A percentile compares a stretch with the other conserved stretches of the same genome.
Conservation (phyloP, 2,113 vertebrate species). For the Phoenicopterus ruber region DNA sequence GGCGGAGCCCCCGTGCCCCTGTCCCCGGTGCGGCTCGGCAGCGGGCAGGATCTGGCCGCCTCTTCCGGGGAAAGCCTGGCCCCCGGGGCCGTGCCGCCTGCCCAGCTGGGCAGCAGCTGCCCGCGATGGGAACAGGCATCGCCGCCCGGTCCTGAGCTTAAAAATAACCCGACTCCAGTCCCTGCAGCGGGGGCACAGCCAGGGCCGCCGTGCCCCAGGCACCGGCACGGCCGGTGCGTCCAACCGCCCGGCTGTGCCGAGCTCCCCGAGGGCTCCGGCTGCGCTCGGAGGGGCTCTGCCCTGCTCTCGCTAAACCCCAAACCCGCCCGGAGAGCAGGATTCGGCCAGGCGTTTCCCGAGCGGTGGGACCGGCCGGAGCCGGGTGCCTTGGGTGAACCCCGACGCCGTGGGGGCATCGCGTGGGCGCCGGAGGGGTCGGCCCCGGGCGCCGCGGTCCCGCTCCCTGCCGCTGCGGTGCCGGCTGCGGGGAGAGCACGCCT, state of each 20-base stretch:
- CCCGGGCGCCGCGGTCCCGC: neutral
- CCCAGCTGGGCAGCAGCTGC: neutral
- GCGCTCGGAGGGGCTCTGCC: fast-evolving
- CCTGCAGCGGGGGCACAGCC: neutral
- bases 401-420: fast-evolving
- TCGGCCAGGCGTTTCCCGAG: fast-evolving
- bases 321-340: neutral
- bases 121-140: neutral
- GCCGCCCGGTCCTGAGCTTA: neutral
- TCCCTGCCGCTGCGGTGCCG: neutral
- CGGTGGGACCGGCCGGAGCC: fast-evolving
- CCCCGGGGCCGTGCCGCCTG: too few relatives aligned
- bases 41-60: neutral
- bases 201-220: fast-evolving
- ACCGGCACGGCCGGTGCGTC: fast-evolving
- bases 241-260: fast-evolving
- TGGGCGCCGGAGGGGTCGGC: neutral
- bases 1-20: neutral
- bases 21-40: neutral
- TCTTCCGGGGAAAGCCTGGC: neutral
- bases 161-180: neutral
- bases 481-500: neutral
- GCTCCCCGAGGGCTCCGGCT: neutral
- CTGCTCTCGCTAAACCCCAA: neutral
- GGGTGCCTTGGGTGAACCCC: neutral